phyloP scores from a whole-genome alignment of 2,797 vertebrate genomes.

The Neosilurus hyrtlii region DNA sequence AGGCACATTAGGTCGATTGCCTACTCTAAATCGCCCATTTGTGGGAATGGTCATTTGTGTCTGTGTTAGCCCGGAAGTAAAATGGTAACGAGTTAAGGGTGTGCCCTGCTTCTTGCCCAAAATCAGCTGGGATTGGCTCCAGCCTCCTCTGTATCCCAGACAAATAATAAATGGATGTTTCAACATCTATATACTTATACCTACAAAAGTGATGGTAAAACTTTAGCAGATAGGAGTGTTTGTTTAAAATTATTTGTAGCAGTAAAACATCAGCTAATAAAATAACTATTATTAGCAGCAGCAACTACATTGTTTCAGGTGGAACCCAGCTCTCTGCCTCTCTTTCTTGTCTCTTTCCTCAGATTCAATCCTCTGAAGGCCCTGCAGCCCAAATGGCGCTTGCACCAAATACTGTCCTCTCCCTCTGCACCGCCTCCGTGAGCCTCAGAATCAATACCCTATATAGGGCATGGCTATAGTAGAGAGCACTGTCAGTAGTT shows the following conservation, averaged over 20 bases:
- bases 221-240: neutral
- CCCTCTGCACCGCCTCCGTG: slow-evolving; percentile 71
- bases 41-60: no score
- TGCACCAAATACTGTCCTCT: slow-evolving; percentile 73
- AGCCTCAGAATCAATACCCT: slow-evolving; percentile 64
- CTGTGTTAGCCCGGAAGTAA: no score
- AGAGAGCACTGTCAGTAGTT: slow-evolving; percentile 61
- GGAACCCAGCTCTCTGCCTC: slow-evolving; percentile 54
- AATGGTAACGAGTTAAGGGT: no score
- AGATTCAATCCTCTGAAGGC: slow-evolving; percentile 81
- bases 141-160: no score
- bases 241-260: neutral
- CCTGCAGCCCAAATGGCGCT: slow-evolving; percentile 76
- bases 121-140: no score
- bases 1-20: no score
- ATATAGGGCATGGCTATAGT: slow-evolving; percentile 54
- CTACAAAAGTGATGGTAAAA: slow-evolving; percentile 3
- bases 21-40: no score
- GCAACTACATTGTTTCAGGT: slow-evolving; percentile 22
- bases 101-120: no score
- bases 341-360: slow-evolving; percentile 63
- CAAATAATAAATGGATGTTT: slow-evolving; percentile 6
- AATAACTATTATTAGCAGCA: neutral
- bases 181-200: neutral
- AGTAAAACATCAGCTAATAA: neutral